Evolutionary conservation across 1,140 invertebrate species (phyloP), one percentile per base, ranked within the genome.

Genomic region (Hirudo medicinalis): DNA sequence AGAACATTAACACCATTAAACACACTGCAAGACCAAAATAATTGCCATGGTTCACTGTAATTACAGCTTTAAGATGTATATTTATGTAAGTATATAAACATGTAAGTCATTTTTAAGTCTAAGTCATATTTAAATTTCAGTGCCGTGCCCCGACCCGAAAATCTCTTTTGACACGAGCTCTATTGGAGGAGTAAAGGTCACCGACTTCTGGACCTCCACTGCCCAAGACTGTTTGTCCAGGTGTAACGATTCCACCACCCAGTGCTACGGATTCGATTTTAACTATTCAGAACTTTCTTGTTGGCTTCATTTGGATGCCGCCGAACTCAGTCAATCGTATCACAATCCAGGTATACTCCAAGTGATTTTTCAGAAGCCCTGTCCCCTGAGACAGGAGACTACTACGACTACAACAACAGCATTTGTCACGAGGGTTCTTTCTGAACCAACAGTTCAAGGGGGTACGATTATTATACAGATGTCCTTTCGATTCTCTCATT

Each of bases 151-250:
- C 22, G 22, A 63, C 4, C 29, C 57, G 19, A 63, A 32, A 63
- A 63, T 63, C 19, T 25, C 29, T 11, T 32, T 32, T 25, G 57
- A 32, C 11, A 32, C 29, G 15, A 25, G 22, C 19, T 22, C 29
- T 63, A 15, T 63, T n/a, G 57, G 57, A 22, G 57, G 57, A 22
- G 22, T 32, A 63, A 63, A 63, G 19, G 29, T 63, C 57, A 63
- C 57, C 57, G 57, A 63, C 57, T 2, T 32, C 22, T 63, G 29
- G 22, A 32, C 29, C 8, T 25, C 57, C 29, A 63, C 57, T 11
- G 57, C 57, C 2, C 22, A 20, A 22, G 57, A 63, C 20, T 63
- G 57, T 32, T 63, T n/a, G 22, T 32, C 22, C 9, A 63, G 29
- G 20, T 63, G 57, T 22, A 32, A 32, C 29, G 43, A 49, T 49